A percentile compares a stretch with the other conserved stretches of the same genome.
phyloP scores from a whole-genome alignment of 2,113 vertebrate species.

The Typhlomys cinereus region DNA sequence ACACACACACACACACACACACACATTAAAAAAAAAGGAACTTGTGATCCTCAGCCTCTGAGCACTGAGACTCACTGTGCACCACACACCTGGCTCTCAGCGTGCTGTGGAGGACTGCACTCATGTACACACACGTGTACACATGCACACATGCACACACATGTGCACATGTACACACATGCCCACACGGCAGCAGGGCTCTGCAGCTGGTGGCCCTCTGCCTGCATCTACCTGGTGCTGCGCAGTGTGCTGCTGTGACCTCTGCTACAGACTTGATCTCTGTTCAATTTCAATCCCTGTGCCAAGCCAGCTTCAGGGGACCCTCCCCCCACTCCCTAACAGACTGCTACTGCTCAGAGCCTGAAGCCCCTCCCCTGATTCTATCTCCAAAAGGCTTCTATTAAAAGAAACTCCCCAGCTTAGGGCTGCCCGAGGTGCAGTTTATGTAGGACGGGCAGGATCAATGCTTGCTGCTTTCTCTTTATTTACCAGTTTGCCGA shows the following conservation, averaged over 20 bases:
- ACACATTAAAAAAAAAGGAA: no score
- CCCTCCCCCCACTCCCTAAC: background rate
- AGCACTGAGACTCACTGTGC: no score
- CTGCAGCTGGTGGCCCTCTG: background rate
- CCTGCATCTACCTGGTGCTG: background rate
- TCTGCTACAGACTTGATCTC: background rate
- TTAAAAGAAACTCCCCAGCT: background rate
- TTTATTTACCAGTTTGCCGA: slow-evolving; percentile 61
- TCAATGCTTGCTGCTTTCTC: background rate
- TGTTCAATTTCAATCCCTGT: rapidly evolving
- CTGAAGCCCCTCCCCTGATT: background rate
- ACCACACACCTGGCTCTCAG: no score
- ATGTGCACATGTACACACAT: background rate
- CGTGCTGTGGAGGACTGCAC: no score
- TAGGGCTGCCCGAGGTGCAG: background rate
- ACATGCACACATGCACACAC: no score
- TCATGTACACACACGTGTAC: no score
- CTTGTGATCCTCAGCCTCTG: no score
- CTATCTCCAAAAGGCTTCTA: background rate
- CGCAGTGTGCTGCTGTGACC: background rate
- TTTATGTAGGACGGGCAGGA: background rate
- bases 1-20: no score
- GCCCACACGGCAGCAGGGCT: no score
- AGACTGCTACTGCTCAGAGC: rapidly evolving
- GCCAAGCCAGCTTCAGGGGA: rapidly evolving